Percentiles rank a stretch among this genome's conserved stretches.
Evolutionary conservation across 1,140 invertebrate genomes (phyloP).

Genomic region (Pseudomyrmex sp.): DNA sequence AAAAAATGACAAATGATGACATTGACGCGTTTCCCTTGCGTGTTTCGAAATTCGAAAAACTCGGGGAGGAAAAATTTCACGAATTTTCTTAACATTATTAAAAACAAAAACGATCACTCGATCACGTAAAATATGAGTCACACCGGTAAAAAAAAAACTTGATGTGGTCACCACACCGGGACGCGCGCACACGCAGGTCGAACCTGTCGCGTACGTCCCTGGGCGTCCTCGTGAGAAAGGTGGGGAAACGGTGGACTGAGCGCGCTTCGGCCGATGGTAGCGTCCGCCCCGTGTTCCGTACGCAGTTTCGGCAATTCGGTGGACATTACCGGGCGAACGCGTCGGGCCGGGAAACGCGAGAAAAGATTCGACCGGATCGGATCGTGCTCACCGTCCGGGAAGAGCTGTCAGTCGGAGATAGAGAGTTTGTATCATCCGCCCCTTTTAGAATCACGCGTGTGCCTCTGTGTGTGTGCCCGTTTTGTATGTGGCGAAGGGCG

Average conservation of each 20-base stretch:
- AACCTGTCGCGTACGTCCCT: conserved; percentile 15
- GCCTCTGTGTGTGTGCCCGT: too few species aligned
- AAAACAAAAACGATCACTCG: too few species aligned
- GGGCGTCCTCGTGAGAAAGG: conserved; percentile 20
- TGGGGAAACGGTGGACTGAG: conserved; percentile 49
- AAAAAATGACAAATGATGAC: too few species aligned
- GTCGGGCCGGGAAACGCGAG: not conserved
- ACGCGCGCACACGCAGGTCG: too few species aligned
- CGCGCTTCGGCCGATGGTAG: conserved; percentile 64
- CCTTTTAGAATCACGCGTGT: not conserved
- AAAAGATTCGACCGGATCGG: not conserved
- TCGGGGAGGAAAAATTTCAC: too few species aligned
- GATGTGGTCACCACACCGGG: too few species aligned
- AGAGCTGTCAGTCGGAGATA: conserved; percentile 9
- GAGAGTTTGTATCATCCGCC: not conserved
- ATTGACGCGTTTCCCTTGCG: too few species aligned
- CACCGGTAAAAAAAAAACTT: too few species aligned
- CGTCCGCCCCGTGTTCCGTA: conserved; percentile 48
- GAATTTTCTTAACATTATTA: too few species aligned
- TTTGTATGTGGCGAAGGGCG: conserved; percentile 26
- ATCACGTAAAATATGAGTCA: too few species aligned
- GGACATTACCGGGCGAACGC: not conserved
- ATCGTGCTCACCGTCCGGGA: not conserved
- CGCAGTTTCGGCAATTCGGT: conserved; percentile 60
- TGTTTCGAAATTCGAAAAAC: too few species aligned